These are phyloP conservation scores for Cyclura pinguis DNA, from an alignment of 2,797 vertebrate species.

Conservation along the genomic window DNA sequence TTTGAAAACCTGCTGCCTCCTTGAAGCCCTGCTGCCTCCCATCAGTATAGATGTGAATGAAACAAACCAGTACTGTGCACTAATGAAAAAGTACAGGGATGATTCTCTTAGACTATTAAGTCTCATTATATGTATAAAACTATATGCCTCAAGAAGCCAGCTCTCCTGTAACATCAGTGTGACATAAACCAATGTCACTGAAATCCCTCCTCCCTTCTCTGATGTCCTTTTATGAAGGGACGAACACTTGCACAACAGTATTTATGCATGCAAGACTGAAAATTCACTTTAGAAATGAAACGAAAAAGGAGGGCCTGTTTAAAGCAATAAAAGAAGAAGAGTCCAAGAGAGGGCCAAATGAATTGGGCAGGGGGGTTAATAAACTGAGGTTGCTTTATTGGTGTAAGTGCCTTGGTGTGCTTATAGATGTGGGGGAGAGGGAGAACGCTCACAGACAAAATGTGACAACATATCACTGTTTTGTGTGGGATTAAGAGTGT, in stretches of 20 bases:
- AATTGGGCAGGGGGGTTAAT: background rate
- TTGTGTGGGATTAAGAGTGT: background rate
- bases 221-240: conserved; percentile 59
- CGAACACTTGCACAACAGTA: background rate
- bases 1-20: background rate
- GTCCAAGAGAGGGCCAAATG: background rate
- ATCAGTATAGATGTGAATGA: conserved; percentile 27
- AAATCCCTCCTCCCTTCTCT: conserved; percentile 18
- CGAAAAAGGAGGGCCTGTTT: background rate
- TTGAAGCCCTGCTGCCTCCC: conserved; percentile 6
- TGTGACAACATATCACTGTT: background rate
- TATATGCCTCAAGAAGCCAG: conserved; percentile 7
- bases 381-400: background rate
- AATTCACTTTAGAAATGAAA: conserved; percentile 3
- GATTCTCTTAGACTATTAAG: conserved; percentile 48
- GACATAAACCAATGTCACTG: conserved; percentile 42
- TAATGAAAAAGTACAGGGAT: conserved; percentile 23
- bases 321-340: background rate
- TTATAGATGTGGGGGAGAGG: background rate
- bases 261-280: conserved; percentile 43
- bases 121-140: conserved; percentile 37
- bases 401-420: too few species aligned
- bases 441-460: background rate
- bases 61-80: conserved; percentile 12
- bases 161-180: conserved; percentile 42